A percentile compares a stretch with the other conserved stretches of the same genome.
Evolutionary conservation across 1,140 invertebrate species (phyloP).

Genomic region (Paraescarpia echinospica): DNA sequence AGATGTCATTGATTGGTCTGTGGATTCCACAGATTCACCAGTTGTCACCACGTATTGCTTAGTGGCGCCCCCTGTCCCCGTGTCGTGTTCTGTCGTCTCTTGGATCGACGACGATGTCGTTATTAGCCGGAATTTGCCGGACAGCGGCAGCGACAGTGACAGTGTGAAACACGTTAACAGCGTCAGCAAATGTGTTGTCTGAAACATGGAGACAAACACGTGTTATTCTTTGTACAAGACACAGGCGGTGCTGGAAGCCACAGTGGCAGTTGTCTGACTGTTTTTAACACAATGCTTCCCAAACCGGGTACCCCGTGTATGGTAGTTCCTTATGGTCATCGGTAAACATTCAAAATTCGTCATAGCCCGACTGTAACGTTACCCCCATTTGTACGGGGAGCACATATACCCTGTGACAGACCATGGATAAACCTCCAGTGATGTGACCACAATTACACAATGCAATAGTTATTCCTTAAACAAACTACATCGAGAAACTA

Average conservation of each 20-base stretch:
- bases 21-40: neutral
- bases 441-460: no score
- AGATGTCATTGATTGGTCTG: neutral
- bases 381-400: no score
- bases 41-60: neutral
- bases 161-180: neutral
- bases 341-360: no score
- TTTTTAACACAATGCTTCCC: neutral
- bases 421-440: no score
- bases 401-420: no score
- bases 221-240: neutral
- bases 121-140: neutral
- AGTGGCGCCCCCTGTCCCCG: neutral
- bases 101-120: neutral
- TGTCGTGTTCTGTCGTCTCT: neutral
- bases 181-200: neutral
- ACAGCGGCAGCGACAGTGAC: neutral
- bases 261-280: neutral
- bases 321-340: no score
- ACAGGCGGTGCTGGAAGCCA: neutral
- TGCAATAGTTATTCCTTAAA: neutral
- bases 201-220: neutral
- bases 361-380: no score
- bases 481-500: neutral
- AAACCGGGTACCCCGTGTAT: neutral